Evolutionary conservation across 2,113 vertebrate species (phyloP).

Genomic region (Syngnathus floridae): DNA sequence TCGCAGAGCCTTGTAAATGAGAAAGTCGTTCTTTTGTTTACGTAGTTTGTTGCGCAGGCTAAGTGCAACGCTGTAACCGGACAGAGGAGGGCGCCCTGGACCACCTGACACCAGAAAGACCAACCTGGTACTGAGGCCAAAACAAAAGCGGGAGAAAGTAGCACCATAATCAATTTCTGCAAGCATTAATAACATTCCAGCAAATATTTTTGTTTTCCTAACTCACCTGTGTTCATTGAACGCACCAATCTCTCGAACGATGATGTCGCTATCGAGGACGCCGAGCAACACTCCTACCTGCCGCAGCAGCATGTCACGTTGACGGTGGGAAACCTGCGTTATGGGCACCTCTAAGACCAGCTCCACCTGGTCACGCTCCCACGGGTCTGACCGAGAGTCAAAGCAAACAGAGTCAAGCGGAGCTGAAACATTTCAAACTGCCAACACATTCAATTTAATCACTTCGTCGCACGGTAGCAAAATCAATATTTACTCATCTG

Average conservation of each 20-base stretch:
- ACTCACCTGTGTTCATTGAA: conserved; percentile 91
- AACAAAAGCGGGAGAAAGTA: not conserved
- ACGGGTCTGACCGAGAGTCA: conserved; percentile 70
- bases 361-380: conserved; percentile 88
- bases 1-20: conserved; percentile 82
- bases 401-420: no score
- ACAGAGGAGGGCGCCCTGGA: conserved; percentile 83
- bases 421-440: no score
- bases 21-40: conserved; percentile 92
- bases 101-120: conserved; percentile 91
- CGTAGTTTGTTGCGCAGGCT: conserved; percentile 81
- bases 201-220: not conserved
- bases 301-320: conserved; percentile 93
- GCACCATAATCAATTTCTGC: not conserved
- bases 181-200: not conserved
- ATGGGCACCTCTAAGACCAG: conserved; percentile 87
- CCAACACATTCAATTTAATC: no score
- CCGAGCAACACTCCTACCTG: conserved; percentile 92
- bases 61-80: conserved; percentile 81
- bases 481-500: not conserved
- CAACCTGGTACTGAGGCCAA: conserved; percentile 81
- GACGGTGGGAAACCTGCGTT: conserved; percentile 84
- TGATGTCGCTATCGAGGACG: conserved; percentile 92
- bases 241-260: conserved; percentile 83
- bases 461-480: no score